Percentiles rank a stretch among this genome's conserved stretches.
phyloP scores from a whole-genome alignment of 2,888 invertebrate species.

The Hirtodrosophila trivittata region DNA sequence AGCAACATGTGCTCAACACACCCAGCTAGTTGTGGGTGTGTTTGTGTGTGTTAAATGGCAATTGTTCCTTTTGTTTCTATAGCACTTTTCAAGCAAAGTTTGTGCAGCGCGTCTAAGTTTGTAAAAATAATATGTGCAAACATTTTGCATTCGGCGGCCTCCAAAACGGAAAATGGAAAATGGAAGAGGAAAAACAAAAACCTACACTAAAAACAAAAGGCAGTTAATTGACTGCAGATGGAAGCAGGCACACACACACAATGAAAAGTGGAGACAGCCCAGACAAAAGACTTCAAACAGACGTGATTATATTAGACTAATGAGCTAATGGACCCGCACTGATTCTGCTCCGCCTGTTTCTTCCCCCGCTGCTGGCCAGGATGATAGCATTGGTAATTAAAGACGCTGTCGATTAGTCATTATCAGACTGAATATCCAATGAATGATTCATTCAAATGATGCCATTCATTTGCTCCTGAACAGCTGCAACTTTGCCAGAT shows the following conservation, averaged over 20 bases:
- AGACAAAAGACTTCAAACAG: conserved; percentile 35
- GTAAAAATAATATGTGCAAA: conserved; percentile 41
- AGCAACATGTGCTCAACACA: conserved; percentile 62
- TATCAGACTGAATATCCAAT: conserved; percentile 48
- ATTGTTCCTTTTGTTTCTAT: conserved; percentile 47
- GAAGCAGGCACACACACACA: conserved; percentile 12
- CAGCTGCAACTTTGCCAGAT: no score
- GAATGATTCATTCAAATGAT: conserved; percentile 48
- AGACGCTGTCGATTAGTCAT: conserved; percentile 48
- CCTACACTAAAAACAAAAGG: background rate
- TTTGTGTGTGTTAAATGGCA: conserved; percentile 51
- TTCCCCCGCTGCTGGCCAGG: no score
- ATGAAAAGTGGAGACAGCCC: conserved; percentile 14
- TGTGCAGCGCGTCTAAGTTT: conserved; percentile 32
- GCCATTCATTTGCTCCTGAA: background rate
- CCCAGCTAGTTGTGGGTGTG: conserved; percentile 5
- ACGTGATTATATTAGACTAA: conserved; percentile 62
- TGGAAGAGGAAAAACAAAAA: conserved; percentile 2
- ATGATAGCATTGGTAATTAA: conserved; percentile 43
- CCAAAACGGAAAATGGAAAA: conserved; percentile 1
- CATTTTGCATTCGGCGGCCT: conserved; percentile 30
- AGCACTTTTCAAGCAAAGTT: conserved; percentile 36
- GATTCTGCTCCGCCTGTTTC: background rate
- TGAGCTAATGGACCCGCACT: conserved; percentile 56
- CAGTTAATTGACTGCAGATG: conserved; percentile 23